These are phyloP conservation scores for Protodeltote pygarga DNA, from an alignment of 2,888 invertebrate genomes.

Conservation along the genomic window DNA sequence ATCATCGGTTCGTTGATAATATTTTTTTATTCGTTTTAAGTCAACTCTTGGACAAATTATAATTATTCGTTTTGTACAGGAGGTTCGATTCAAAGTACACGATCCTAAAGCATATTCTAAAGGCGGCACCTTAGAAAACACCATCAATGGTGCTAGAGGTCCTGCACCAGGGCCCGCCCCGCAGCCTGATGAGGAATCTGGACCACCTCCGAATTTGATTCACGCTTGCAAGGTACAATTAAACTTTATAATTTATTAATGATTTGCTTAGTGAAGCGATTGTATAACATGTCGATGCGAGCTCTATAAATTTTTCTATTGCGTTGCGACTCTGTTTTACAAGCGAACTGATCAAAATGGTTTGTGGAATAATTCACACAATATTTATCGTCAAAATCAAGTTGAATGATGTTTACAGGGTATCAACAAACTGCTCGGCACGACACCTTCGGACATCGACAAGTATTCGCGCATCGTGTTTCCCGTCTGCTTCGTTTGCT, in stretches of 20 bases:
- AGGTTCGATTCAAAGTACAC: conserved; percentile 97
- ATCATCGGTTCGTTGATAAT: conserved; percentile 67
- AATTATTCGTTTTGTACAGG: conserved; percentile 85
- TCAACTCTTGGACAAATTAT: not conserved
- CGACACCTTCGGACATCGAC: conserved; percentile 99
- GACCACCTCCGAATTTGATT: conserved; percentile 90
- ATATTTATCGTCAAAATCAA: conserved; percentile 53
- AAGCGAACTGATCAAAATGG: conserved; percentile 19
- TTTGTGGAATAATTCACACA: conserved; percentile 1
- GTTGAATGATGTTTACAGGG: conserved; percentile 84
- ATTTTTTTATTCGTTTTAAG: not conserved
- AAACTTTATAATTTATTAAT: conserved; percentile 39
- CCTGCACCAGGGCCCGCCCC: conserved; percentile 64
- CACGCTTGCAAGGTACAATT: conserved; percentile 92
- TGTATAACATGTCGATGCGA: conserved; percentile 27
- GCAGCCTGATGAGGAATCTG: conserved; percentile 86
- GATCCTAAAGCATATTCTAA: conserved; percentile 97
- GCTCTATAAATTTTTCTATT: not conserved
- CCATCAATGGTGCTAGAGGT: conserved; percentile 93
- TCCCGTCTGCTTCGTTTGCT: conserved; percentile 99
- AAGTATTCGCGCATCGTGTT: conserved; percentile 99
- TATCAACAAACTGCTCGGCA: conserved; percentile 96
- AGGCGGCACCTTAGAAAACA: conserved; percentile 95
- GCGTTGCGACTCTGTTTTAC: conserved; percentile 26
- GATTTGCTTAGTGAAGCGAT: conserved; percentile 20